Evolutionary conservation across 2,113 vertebrate genomes (phyloP).

Genomic region (Plestiodon gilberti): DNA sequence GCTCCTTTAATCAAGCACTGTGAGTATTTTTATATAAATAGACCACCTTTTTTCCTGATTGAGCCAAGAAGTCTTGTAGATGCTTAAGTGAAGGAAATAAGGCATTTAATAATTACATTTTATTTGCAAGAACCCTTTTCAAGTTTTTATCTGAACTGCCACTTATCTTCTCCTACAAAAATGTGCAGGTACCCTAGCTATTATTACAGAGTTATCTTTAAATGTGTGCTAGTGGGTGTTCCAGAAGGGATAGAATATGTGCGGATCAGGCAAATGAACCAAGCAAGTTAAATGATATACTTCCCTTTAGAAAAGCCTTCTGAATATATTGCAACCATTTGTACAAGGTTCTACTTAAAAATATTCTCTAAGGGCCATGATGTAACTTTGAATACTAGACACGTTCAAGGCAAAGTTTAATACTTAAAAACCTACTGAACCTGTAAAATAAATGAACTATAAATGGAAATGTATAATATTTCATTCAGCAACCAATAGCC

Average conservation of each 20-base stretch:
- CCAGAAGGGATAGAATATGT: not conserved
- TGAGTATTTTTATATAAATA: conserved; percentile 54
- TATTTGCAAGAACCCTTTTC: conserved; percentile 37
- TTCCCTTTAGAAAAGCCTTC: not conserved
- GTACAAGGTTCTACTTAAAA: not conserved
- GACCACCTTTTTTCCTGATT: conserved; percentile 57
- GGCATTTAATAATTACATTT: conserved; percentile 50
- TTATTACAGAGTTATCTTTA: conserved; percentile 42
- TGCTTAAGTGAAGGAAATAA: conserved; percentile 63
- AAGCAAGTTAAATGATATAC: not conserved
- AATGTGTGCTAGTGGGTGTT: conserved; percentile 28
- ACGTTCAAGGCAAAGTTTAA: not conserved
- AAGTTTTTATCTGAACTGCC: conserved; percentile 39
- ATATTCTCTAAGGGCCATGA: not conserved
- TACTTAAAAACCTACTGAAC: not conserved
- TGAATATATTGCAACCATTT: not conserved
- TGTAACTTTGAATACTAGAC: not conserved
- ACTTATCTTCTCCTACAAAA: conserved; percentile 29
- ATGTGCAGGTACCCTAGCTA: conserved; percentile 19
- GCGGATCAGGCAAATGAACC: not conserved
- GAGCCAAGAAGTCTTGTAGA: conserved; percentile 53
- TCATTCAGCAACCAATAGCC: too few relatives aligned
- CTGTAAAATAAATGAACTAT: too few relatives aligned
- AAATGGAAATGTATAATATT: too few relatives aligned
- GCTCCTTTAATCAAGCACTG: conserved; percentile 49